Conservation (phyloP, 1,140 invertebrate genomes). For the Eciton burchellii region DNA sequence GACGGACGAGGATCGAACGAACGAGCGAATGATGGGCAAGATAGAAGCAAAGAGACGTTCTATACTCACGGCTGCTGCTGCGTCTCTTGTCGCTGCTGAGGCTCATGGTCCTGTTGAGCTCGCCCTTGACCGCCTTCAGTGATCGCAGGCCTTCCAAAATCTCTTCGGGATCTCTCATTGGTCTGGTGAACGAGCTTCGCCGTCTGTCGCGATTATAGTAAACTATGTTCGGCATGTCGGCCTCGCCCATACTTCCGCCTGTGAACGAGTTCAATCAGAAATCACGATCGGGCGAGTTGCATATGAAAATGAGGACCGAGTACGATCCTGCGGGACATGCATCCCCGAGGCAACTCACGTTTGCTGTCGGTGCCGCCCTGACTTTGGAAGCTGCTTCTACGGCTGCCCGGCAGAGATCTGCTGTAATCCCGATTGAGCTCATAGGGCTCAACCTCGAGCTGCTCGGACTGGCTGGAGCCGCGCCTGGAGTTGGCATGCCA, state of each 20-base stretch:
- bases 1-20: slow-evolving; percentile 61
- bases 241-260: slow-evolving; percentile 85
- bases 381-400: slow-evolving; percentile 92
- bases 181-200: slow-evolving; percentile 91
- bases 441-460: slow-evolving; percentile 93
- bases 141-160: slow-evolving; percentile 88
- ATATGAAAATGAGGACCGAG: too few relatives aligned
- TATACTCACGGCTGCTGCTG: slow-evolving; percentile 88
- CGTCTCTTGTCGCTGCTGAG: slow-evolving; percentile 87
- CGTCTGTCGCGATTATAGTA: slow-evolving; percentile 89
- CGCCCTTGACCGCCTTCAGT: slow-evolving; percentile 92
- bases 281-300: neutral
- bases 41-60: slow-evolving; percentile 44
- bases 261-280: neutral
- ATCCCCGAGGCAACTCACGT: slow-evolving; percentile 78
- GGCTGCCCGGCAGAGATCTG: slow-evolving; percentile 92
- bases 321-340: too few relatives aligned
- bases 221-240: slow-evolving; percentile 85
- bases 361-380: slow-evolving; percentile 83
- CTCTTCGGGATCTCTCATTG: slow-evolving; percentile 91
- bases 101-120: slow-evolving; percentile 92
- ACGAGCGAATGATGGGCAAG: slow-evolving; percentile 65
- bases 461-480: slow-evolving; percentile 94
- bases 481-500: slow-evolving; percentile 91
- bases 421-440: slow-evolving; percentile 94